Conservation (phyloP, 2,888 invertebrate species). For the Limenitis camilla region DNA sequence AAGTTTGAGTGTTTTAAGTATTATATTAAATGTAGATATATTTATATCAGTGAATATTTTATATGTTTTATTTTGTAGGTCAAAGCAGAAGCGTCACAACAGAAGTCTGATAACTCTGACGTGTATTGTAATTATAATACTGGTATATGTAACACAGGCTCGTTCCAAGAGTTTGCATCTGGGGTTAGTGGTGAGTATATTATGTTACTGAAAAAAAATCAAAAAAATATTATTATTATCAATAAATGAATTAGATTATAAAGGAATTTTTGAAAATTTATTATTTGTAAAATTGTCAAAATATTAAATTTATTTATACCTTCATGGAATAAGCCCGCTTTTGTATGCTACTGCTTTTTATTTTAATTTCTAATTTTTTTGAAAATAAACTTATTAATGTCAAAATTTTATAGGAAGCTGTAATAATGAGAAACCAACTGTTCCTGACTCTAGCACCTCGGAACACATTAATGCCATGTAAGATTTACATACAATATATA, state of each 20-base stretch:
- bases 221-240: not conserved
- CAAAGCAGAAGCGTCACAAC: no score
- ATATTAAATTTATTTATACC: no score
- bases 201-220: not conserved
- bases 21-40: no score
- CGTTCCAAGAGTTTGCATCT: conserved; percentile 47
- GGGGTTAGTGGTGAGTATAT: conserved; percentile 42
- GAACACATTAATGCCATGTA: conserved; percentile 43
- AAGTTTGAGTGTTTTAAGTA: no score
- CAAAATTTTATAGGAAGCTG: conserved; percentile 8
- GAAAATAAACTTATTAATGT: not conserved
- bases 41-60: no score
- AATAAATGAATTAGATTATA: no score
- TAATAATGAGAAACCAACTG: conserved; percentile 24
- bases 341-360: no score
- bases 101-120: no score
- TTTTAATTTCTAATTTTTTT: not conserved
- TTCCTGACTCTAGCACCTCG: conserved; percentile 56
- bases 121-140: conserved; percentile 21
- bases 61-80: no score
- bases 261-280: no score
- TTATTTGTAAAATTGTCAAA: no score
- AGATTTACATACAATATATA: conserved; percentile 27
- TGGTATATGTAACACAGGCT: conserved; percentile 35
- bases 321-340: no score